Evolutionary conservation across 2,113 vertebrate species (phyloP).

Genomic region (Macaca nemestrina): DNA sequence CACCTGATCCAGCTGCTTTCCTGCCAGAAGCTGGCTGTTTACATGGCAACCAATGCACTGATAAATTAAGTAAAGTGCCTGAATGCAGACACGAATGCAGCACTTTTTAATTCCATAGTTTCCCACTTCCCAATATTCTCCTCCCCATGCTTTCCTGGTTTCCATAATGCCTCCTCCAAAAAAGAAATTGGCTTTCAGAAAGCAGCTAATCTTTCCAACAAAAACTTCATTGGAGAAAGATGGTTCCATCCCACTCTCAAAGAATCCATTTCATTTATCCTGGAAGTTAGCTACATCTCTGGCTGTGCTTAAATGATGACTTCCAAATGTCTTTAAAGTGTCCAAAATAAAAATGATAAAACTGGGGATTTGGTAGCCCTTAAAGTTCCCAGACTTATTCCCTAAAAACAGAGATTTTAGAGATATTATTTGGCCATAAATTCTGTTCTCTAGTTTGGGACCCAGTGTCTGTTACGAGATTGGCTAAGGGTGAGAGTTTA

Average conservation of each 20-base stretch:
- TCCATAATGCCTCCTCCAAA: background rate
- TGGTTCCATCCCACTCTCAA: background rate
- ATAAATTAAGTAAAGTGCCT: background rate
- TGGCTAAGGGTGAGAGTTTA: background rate
- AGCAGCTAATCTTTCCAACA: background rate
- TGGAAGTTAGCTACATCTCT: slow-evolving; percentile 5
- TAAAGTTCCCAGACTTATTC: slow-evolving; percentile 1
- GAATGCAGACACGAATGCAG: background rate
- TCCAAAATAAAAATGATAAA: background rate
- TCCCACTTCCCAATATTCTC: background rate
- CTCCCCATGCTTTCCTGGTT: background rate
- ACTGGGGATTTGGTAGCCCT: background rate
- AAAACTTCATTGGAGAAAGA: background rate
- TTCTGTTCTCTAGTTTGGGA: background rate
- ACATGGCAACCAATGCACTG: background rate
- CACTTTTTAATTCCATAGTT: background rate
- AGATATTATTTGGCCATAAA: slow-evolving; percentile 1
- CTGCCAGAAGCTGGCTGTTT: background rate
- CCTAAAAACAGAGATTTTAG: background rate
- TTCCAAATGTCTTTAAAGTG: slow-evolving; percentile 11
- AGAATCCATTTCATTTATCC: background rate
- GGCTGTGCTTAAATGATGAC: slow-evolving; percentile 3
- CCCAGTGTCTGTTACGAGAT: background rate
- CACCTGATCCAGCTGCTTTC: background rate
- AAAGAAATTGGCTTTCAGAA: background rate